Conservation (phyloP, 2,797 vertebrate species). For the Pagetopsis macropterus region DNA sequence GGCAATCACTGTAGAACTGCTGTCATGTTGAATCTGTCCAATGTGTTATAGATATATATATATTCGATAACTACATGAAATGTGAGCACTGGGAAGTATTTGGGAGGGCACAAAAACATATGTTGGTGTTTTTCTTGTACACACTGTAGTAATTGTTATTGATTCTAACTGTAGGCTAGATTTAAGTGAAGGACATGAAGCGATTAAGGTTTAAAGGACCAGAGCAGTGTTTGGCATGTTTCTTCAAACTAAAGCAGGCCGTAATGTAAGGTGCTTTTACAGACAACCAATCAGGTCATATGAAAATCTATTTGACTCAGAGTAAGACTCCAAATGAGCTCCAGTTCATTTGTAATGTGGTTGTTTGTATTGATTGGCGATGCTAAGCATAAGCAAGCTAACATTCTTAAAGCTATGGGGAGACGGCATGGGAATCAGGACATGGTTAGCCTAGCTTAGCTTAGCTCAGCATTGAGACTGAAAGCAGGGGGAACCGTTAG, state of each 20-base stretch:
- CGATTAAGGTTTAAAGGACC: neutral
- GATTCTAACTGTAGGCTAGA: neutral
- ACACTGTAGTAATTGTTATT: slow-evolving; percentile 19
- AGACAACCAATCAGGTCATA: neutral
- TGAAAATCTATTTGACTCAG: neutral
- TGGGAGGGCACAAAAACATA: slow-evolving; percentile 1
- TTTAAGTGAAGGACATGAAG: neutral
- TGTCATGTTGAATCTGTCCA: slow-evolving; percentile 11
- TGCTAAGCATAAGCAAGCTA: neutral
- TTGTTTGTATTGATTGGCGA: neutral
- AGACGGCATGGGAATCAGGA: neutral
- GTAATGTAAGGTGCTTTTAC: neutral
- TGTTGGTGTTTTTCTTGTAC: slow-evolving; percentile 16
- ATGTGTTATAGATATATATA: slow-evolving; percentile 9
- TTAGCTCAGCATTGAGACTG: neutral
- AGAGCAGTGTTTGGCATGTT: slow-evolving; percentile 22
- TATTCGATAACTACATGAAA: slow-evolving; percentile 20
- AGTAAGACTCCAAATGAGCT: neutral
- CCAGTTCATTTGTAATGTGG: neutral
- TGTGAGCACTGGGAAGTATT: slow-evolving; percentile 2
- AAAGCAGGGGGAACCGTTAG: neutral
- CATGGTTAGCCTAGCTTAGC: neutral
- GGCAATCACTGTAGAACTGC: slow-evolving; percentile 14
- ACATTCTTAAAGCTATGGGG: neutral
- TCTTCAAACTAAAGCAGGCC: slow-evolving; percentile 12